These are phyloP conservation scores for Ochotona curzoniae DNA, from an alignment of 2,113 vertebrate genomes.

Conservation along the genomic window DNA sequence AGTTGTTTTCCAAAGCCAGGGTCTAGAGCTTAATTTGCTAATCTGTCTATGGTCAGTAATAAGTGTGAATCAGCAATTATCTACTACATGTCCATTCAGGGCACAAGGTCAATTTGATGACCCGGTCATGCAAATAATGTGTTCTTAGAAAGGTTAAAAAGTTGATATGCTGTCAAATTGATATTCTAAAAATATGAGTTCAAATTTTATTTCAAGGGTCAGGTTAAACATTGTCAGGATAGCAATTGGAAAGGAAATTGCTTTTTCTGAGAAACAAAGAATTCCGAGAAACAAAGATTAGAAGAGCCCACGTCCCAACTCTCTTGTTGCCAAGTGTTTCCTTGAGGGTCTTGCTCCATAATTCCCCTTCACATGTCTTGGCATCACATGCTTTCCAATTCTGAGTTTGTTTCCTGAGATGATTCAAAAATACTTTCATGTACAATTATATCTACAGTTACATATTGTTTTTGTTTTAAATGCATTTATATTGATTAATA, in stretches of 20 bases:
- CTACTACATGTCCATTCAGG: neutral
- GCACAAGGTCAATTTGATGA: neutral
- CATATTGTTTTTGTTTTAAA: neutral
- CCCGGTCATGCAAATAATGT: neutral
- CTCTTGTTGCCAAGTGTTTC: neutral
- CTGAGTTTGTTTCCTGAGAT: neutral
- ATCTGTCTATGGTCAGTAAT: neutral
- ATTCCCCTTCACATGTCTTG: neutral
- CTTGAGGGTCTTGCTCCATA: neutral
- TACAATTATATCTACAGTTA: neutral
- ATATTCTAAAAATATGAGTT: neutral
- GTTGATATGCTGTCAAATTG: neutral
- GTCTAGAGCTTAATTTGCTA: constrained; percentile 1
- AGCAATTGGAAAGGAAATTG: neutral
- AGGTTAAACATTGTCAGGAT: neutral
- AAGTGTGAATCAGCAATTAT: no score
- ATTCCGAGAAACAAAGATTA: neutral
- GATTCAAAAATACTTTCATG: neutral
- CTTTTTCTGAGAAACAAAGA: neutral
- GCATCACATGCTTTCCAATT: neutral
- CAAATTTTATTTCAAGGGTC: neutral
- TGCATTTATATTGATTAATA: fast-evolving
- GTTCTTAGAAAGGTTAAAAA: neutral
- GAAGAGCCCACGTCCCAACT: neutral
- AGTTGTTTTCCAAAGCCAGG: neutral